These are phyloP conservation scores for Bursaphelenchus okinawaensis DNA, from an alignment of 2,888 invertebrate species.

Conservation along the genomic window DNA sequence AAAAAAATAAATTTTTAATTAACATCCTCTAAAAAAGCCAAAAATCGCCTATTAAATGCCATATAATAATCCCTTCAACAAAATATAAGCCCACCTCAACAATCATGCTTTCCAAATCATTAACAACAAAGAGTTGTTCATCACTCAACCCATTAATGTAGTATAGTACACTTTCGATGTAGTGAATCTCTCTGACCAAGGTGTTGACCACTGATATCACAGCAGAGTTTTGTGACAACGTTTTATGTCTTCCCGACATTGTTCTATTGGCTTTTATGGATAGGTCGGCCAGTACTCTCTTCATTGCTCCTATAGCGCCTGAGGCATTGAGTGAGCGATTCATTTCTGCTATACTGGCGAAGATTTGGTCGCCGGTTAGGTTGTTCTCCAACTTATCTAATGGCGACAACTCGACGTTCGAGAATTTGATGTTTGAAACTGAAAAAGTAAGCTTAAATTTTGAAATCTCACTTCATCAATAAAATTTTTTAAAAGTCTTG, in stretches of 20 bases:
- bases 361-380: constrained; percentile 15
- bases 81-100: too few species aligned
- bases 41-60: too few species aligned
- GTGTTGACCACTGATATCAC: constrained; percentile 31
- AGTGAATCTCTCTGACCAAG: constrained; percentile 35
- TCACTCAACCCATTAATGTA: constrained; percentile 51
- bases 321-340: constrained; percentile 28
- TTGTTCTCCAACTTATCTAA: constrained; percentile 18
- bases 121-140: constrained; percentile 44
- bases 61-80: too few species aligned
- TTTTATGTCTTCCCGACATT: constrained; percentile 27
- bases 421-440: constrained; percentile 1
- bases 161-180: constrained; percentile 48
- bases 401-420: constrained; percentile 22
- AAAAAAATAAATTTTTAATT: too few species aligned
- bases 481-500: not conserved
- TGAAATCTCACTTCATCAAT: not conserved
- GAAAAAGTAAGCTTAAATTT: not conserved
- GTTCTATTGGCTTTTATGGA: constrained; percentile 23
- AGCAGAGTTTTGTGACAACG: constrained; percentile 31
- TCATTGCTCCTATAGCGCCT: constrained; percentile 35
- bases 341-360: constrained; percentile 19
- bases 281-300: constrained; percentile 27
- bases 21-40: too few species aligned
- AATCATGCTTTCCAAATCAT: constrained; percentile 52